phyloP scores from a whole-genome alignment of 2,797 vertebrate genomes.

The Lacerta agilis region DNA sequence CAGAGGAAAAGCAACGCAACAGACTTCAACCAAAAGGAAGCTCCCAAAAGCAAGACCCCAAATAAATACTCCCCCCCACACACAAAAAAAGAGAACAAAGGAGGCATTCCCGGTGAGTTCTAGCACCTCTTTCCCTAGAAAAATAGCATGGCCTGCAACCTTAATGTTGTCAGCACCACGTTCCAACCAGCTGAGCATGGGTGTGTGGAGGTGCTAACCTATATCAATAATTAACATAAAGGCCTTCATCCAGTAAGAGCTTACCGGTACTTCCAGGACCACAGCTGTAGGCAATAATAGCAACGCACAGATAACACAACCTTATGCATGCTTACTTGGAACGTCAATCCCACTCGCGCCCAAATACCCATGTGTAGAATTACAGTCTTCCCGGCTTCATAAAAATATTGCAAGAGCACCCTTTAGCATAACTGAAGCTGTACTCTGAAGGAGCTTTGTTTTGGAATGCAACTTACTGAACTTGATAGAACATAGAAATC shows the following conservation, averaged over 20 bases:
- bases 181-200: background rate
- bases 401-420: background rate
- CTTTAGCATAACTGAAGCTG: background rate
- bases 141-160: too few species aligned
- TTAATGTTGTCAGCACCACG: too few species aligned
- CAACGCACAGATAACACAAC: background rate
- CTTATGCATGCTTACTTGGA: background rate
- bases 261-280: background rate
- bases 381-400: background rate
- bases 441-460: background rate
- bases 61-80: slow-evolving; percentile 26
- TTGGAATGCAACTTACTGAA: background rate
- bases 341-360: background rate
- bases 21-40: slow-evolving; percentile 67
- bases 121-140: too few species aligned
- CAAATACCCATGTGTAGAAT: background rate
- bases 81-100: too few species aligned
- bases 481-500: background rate
- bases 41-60: background rate
- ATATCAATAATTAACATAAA: background rate
- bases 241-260: background rate
- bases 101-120: too few species aligned
- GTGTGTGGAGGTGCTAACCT: background rate
- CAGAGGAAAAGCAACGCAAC: slow-evolving; percentile 51
- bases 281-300: background rate